Percentiles rank a stretch among this genome's conserved stretches.
These are phyloP conservation scores for Nezara viridula DNA, from an alignment of 2,888 invertebrate genomes.

Conservation along the genomic window DNA sequence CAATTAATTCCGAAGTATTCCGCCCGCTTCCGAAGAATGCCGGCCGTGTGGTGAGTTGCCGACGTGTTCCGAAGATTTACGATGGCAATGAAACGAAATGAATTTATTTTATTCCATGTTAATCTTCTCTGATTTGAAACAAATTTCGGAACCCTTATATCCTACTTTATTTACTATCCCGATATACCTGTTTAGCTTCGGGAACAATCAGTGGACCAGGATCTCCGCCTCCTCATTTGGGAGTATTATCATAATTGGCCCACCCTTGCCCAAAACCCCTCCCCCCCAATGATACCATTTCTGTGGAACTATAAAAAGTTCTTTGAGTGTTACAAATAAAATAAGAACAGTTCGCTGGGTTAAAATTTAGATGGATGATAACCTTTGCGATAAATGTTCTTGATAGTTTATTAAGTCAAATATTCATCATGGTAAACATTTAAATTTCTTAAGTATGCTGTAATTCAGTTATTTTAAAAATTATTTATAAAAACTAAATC, in stretches of 20 bases:
- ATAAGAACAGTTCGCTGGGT: background rate
- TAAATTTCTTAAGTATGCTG: background rate
- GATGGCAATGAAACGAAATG: background rate
- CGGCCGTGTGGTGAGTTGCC: background rate
- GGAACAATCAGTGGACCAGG: background rate
- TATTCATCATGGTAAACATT: background rate
- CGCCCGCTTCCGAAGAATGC: conserved; percentile 6
- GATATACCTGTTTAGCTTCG: background rate
- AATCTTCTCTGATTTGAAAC: conserved; percentile 30
- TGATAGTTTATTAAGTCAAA: background rate
- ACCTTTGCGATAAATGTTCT: background rate
- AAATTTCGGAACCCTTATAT: conserved; percentile 7
- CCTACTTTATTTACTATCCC: background rate
- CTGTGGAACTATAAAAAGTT: background rate
- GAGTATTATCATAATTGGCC: background rate
- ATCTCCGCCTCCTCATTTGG: background rate
- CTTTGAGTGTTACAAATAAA: background rate
- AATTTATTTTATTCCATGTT: conserved; percentile 27
- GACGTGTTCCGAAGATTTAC: conserved; percentile 15
- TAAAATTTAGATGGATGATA: background rate
- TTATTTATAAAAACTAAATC: too few relatives aligned
- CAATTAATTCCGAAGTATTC: background rate
- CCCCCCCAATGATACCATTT: background rate
- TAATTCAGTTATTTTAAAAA: background rate
- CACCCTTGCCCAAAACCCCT: background rate